Base-by-base conservation (phyloP, 2,113 vertebrate species). In the Mesoclemmys tuberculata region DNA sequence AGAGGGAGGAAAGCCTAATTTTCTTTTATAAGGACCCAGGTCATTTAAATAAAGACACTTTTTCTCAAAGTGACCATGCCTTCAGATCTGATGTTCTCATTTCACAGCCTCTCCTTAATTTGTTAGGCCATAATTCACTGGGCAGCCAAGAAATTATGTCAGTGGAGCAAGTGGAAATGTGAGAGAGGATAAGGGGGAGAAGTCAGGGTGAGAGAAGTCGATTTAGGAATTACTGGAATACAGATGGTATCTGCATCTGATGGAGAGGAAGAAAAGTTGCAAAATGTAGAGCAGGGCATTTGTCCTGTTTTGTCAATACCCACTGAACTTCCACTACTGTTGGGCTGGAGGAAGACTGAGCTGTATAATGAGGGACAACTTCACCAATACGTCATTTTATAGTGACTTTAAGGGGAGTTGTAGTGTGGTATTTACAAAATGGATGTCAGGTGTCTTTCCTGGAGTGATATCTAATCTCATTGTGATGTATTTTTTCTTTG, bases 351-450 rank as follows among this genome's bases (percentile, higher is more conserved):
- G 58, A 91, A 93, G 49, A 88, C 75, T 93, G 75, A 94, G 84
- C 75, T 93, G 22, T 78, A 84, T 90, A 96, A 88, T 92, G 87
- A 91, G 85, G 87, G 21, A 88, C 86, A 80, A 77, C 44, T 93
- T 94, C 71, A 91, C 31, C 91, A 85, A 4, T 48, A 84, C 96
- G 93, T 97, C 12, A 52, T 10, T 55, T 91, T 54, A 80, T 51
- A 80, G 27, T 64, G 68, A 4, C 38, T 94, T 86, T 78, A 89
- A 52, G 4, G 2, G 61, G 9, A 90, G 90, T 91, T 90, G 82
- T 80, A 92, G 87, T 82, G 29, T 94, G 92, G 90, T 93, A 92
- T 58, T 94, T 87, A 90, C 87, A 94, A 92, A 51, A 91, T 77
- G 74, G 88, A 85, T 26, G 24, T 8, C 11, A 82, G 51, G 2